These are phyloP conservation scores for Synanthedon myopaeformis DNA, from an alignment of 2,888 invertebrate species.

Conservation along the genomic window DNA sequence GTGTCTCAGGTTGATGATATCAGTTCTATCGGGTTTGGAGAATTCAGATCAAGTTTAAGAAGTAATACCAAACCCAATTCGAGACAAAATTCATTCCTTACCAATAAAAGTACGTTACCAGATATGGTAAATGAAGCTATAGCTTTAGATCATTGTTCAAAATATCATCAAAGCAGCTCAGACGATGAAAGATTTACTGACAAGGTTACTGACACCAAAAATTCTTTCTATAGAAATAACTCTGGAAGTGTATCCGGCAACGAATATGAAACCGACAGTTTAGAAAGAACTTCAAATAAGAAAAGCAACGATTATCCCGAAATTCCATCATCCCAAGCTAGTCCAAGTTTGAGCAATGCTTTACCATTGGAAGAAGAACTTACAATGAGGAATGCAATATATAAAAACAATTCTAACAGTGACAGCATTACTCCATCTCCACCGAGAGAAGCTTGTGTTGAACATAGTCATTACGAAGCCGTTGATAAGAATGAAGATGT, in stretches of 20 bases:
- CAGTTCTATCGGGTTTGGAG: conserved; percentile 34
- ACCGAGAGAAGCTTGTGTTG: conserved; percentile 33
- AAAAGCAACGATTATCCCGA: conserved; percentile 73
- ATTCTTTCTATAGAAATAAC: conserved; percentile 27
- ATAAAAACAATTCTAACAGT: conserved; percentile 72
- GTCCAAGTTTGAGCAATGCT: conserved; percentile 79
- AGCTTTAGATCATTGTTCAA: conserved; percentile 61
- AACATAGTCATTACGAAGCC: conserved; percentile 57
- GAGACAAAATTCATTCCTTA: conserved; percentile 26
- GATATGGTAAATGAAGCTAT: conserved; percentile 78
- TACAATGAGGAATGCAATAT: conserved; percentile 81
- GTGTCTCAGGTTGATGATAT: conserved; percentile 40
- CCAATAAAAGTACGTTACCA: conserved; percentile 56
- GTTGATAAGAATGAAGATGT: conserved; percentile 26
- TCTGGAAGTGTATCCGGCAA: conserved; percentile 58
- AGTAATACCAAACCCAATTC: conserved; percentile 23
- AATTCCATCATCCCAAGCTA: conserved; percentile 76
- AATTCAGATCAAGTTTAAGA: conserved; percentile 29
- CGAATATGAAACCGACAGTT: conserved; percentile 81
- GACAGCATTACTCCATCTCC: conserved; percentile 63
- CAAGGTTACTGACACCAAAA: conserved; percentile 21
- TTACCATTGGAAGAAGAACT: conserved; percentile 84
- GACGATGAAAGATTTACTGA: conserved; percentile 54
- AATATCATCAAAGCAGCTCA: conserved; percentile 51
- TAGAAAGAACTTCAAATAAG: conserved; percentile 72